Base-by-base conservation (phyloP, 2,113 vertebrate genomes). In the Eublepharis macularius region DNA sequence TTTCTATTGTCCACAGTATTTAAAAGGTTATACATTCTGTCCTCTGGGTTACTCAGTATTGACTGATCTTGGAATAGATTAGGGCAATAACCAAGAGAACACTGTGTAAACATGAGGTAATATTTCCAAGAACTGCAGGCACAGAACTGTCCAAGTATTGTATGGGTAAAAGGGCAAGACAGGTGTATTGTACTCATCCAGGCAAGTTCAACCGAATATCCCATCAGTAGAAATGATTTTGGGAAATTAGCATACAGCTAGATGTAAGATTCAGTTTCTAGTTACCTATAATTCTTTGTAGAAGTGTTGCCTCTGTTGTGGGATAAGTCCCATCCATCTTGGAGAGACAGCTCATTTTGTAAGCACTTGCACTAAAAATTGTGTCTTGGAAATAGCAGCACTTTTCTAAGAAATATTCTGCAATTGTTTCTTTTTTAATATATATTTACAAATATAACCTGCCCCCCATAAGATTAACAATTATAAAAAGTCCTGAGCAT, bases 51-150 rank as follows among this genome's bases (percentile, higher is more conserved):
- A 51, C 49, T 70, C 76, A 70, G 2, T 85, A 39, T 76, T 76
- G 41, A 60, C 76, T 84, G 77, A 81, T 88, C 49, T 11, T 65
- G n/a, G 32, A 73, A 57, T 11, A 88, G 70, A 76, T 84, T 84
- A 69, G 68, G 39, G 12, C 43, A 80, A 29, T 60, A 60, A 16
- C 26, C 6, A 17, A 88, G 60, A 63, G 65, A 80, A 26, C 69
- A 63, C 24, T 29, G 26, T 51, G 24, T 7, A 54, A 81, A 34
- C 47, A 76, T 69, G 76, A 84, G 60, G 82, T 80, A 81, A 80
- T 47, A 57, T 39, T 41, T 69, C 47, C 17, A 12, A 76, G 77
- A 60, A 83, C 66, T 45, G 43, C 8, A 57, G 49, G 34, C 24
- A 34, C 47, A 43, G 41, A 49, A 75, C 72, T 14, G 47, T 45